phyloP scores from a whole-genome alignment of 2,888 invertebrate species.

The Brassicogethes aeneus region DNA sequence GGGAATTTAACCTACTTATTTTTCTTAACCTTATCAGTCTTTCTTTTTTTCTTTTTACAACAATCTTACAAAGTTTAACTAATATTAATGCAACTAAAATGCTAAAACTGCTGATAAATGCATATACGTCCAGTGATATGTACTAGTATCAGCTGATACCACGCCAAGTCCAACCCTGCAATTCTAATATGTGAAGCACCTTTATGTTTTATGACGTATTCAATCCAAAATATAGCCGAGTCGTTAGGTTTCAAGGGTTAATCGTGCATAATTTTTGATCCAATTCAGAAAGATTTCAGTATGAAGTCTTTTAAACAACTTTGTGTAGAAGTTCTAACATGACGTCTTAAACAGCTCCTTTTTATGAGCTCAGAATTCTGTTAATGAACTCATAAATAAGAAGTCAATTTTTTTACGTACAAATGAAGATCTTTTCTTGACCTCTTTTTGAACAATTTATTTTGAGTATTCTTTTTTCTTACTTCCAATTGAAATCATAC shows the following conservation, averaged over 20 bases:
- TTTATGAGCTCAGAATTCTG: no score
- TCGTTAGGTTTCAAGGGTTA: slow-evolving; percentile 26
- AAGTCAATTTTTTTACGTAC: no score
- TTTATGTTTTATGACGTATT: slow-evolving; percentile 27
- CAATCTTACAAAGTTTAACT: not conserved
- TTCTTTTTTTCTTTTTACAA: not conserved
- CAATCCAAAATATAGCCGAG: slow-evolving; percentile 28
- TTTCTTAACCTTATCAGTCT: not conserved
- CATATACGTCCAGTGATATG: slow-evolving; percentile 25
- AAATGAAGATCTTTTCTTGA: no score
- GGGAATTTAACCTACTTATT: no score
- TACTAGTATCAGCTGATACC: slow-evolving; percentile 30
- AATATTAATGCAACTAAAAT: not conserved
- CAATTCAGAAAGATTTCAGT: no score
- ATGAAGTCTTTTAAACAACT: no score
- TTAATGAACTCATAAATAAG: no score
- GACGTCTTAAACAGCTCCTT: no score
- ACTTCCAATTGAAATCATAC: no score
- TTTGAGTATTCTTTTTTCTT: no score
- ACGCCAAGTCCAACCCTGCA: slow-evolving; percentile 20
- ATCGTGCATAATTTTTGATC: slow-evolving; percentile 26
- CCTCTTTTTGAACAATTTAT: no score
- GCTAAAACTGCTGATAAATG: not conserved
- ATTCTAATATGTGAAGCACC: slow-evolving; percentile 29
- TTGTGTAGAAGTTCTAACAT: no score